A percentile compares a stretch with the other conserved stretches of the same genome.
Conservation (phyloP, 2,888 invertebrate genomes). For the Ferrisia virgata region DNA sequence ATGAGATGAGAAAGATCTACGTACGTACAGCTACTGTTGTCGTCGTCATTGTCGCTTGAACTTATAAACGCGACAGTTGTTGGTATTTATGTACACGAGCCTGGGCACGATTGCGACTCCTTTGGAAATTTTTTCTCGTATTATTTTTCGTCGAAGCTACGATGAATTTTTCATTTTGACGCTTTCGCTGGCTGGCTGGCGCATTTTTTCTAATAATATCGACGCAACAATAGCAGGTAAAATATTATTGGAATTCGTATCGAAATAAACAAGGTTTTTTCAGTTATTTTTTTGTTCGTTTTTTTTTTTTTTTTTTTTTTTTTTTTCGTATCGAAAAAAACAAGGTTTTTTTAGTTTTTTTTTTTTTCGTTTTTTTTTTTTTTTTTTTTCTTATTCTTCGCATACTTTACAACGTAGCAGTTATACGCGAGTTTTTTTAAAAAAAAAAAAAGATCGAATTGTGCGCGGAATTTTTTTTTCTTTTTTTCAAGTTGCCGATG, state of each 20-base stretch:
- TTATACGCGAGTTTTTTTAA: neutral
- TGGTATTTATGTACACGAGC: neutral
- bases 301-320: neutral
- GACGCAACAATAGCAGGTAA: constrained; percentile 16
- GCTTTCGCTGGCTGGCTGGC: neutral
- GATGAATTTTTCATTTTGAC: constrained; percentile 19
- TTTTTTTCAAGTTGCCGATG: constrained; percentile 10
- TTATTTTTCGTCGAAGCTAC: neutral
- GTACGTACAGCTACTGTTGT: too few species aligned
- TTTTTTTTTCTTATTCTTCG: neutral
- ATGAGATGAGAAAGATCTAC: neutral
- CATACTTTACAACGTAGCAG: neutral
- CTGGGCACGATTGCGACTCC: neutral
- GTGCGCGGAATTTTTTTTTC: constrained; percentile 2
- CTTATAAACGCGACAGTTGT: neutral
- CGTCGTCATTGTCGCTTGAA: neutral
- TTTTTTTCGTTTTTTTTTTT: neutral
- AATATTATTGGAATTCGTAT: constrained; percentile 31
- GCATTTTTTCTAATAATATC: neutral
- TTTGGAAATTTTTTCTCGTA: neutral
- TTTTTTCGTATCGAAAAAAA: constrained; percentile 32
- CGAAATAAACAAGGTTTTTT: constrained; percentile 13
- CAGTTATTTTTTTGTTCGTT: neutral
- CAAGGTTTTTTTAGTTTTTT: constrained; percentile 8
- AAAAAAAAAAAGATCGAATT: neutral